A percentile compares a stretch with the other conserved stretches of the same genome.
These are phyloP conservation scores for Oreonectes daqikongensis DNA, from an alignment of 2,797 vertebrate species.

Conservation along the genomic window DNA sequence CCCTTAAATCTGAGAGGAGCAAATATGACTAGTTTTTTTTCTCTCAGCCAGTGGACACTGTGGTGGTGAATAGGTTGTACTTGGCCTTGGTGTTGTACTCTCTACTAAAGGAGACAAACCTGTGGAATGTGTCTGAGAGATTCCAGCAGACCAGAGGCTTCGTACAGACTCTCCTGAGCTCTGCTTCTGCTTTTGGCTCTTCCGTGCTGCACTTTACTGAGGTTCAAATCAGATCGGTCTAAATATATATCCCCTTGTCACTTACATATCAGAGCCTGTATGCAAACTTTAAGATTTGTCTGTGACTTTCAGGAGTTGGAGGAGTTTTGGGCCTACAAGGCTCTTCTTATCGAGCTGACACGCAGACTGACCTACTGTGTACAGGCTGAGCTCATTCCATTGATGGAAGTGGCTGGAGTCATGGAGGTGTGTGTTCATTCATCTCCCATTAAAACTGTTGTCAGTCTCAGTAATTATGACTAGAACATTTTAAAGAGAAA, in stretches of 20 bases:
- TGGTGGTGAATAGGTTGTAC: slow-evolving; percentile 82
- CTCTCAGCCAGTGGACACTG: slow-evolving; percentile 77
- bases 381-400: slow-evolving; percentile 87
- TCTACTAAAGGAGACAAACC: slow-evolving; percentile 84
- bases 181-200: slow-evolving; percentile 88
- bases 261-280: not conserved
- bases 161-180: slow-evolving; percentile 83
- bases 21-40: slow-evolving; percentile 1
- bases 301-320: slow-evolving; percentile 83
- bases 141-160: slow-evolving; percentile 90
- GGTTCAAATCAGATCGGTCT: slow-evolving; percentile 69
- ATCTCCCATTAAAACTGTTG: not conserved
- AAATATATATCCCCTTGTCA: not conserved
- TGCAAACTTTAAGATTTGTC: not conserved
- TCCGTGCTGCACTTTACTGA: slow-evolving; percentile 92
- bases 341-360: slow-evolving; percentile 86
- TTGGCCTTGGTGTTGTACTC: slow-evolving; percentile 84
- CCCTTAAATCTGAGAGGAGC: not conserved
- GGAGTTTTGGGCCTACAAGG: slow-evolving; percentile 92
- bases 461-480: not conserved
- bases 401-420: slow-evolving; percentile 95
- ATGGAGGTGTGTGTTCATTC: slow-evolving; percentile 82
- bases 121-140: slow-evolving; percentile 87
- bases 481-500: not conserved
- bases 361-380: slow-evolving; percentile 91